These are phyloP conservation scores for Zaprionus kolodkinae DNA, from an alignment of 1,140 invertebrate genomes.

Conservation along the genomic window DNA sequence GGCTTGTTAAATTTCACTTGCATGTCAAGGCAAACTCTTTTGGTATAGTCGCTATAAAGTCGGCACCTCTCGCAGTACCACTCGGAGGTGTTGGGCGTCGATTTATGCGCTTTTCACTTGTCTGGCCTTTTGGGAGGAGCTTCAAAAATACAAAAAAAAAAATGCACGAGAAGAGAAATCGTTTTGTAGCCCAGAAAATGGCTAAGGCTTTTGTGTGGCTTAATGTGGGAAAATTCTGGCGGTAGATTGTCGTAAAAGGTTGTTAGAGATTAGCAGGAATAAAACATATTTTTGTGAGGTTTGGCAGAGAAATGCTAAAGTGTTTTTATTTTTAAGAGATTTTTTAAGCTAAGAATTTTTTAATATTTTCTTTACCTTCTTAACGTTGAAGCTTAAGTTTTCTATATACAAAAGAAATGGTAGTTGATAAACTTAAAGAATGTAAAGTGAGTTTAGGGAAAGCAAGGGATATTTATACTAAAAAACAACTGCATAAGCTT, in stretches of 20 bases:
- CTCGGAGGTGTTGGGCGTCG: slow-evolving; percentile 69
- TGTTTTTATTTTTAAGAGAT: neutral
- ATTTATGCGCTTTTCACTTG: slow-evolving; percentile 80
- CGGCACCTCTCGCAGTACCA: slow-evolving; percentile 14
- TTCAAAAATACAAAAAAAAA: no score
- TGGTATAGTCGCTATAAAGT: neutral
- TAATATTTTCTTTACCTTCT: no score
- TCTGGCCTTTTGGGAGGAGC: slow-evolving; percentile 52
- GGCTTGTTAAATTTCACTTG: slow-evolving; percentile 82
- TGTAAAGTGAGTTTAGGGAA: no score
- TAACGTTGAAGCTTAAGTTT: no score
- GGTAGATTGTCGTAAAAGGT: neutral
- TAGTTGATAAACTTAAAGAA: no score
- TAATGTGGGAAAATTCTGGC: slow-evolving; percentile 43
- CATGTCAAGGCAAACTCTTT: slow-evolving; percentile 62
- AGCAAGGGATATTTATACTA: no score
- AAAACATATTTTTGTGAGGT: neutral
- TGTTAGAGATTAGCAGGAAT: neutral
- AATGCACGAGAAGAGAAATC: slow-evolving; percentile 44
- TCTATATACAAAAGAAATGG: no score
- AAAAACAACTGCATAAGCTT: no score
- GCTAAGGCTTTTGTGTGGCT: neutral
- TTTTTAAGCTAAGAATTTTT: neutral
- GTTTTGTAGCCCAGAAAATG: slow-evolving; percentile 18
- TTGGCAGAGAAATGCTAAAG: neutral